Conservation (phyloP, 2,797 vertebrate species). For the Peromyscus eremicus region DNA sequence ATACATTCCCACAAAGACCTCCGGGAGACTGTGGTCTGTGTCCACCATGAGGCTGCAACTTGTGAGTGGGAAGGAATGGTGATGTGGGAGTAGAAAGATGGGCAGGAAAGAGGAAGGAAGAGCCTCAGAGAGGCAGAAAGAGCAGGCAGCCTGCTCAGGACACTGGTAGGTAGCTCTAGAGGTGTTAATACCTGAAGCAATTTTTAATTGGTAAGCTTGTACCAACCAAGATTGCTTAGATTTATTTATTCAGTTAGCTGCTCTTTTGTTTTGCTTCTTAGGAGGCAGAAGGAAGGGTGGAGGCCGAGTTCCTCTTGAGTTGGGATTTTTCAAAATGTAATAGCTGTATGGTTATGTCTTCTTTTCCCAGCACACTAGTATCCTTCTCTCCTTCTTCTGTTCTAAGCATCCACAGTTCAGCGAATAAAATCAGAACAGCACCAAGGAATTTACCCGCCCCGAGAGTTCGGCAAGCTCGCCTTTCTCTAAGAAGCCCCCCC, state of each 20-base stretch:
- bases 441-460: background rate
- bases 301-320: background rate
- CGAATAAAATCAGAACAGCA: background rate
- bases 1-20: constrained; percentile 34
- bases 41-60: background rate
- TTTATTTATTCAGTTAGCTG: background rate
- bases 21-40: background rate
- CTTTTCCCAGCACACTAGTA: background rate
- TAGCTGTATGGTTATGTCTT: background rate
- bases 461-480: background rate
- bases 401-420: background rate
- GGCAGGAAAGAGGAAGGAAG: background rate
- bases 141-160: background rate
- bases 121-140: background rate
- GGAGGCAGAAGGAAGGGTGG: background rate
- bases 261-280: constrained; percentile 1
- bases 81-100: background rate
- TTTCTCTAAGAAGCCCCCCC: constrained; percentile 40
- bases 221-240: background rate
- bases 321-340: constrained; percentile 42
- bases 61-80: too few species aligned
- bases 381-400: background rate
- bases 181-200: background rate
- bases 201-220: background rate
- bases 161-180: background rate